Conservation (phyloP, 2,113 vertebrate species). For the Empidonax alnorum region DNA sequence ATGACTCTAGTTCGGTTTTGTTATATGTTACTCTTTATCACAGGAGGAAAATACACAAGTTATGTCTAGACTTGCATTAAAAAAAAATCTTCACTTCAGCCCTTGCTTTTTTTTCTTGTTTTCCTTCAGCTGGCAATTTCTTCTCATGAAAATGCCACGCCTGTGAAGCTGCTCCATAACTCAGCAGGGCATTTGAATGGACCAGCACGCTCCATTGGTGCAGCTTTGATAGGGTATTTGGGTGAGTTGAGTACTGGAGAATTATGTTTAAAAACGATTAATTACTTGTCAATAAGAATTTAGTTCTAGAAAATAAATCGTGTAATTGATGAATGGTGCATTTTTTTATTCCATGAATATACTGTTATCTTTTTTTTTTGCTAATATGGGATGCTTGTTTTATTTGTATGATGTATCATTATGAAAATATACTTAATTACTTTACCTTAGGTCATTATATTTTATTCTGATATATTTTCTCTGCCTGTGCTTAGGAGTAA, state of each 20-base stretch:
- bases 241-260: conserved; percentile 75
- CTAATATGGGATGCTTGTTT: background rate
- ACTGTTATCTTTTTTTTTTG: background rate
- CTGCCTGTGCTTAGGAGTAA: conserved; percentile 82
- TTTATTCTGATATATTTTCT: background rate
- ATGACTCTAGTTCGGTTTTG: background rate
- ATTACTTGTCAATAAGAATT: background rate
- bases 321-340: background rate
- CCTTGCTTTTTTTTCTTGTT: background rate
- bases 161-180: conserved; percentile 93
- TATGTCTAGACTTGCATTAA: background rate
- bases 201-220: conserved; percentile 90
- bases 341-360: background rate
- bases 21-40: background rate
- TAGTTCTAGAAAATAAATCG: background rate
- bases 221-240: conserved; percentile 94
- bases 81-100: background rate
- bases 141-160: conserved; percentile 97
- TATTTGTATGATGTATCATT: background rate
- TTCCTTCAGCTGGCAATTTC: conserved; percentile 88
- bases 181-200: conserved; percentile 95
- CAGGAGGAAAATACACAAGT: background rate
- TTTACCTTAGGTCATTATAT: background rate
- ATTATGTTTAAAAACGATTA: background rate
- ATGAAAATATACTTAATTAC: background rate